Percentiles rank a stretch among this genome's conserved stretches.
These are phyloP conservation scores for Ennomos fuscantarius DNA, from an alignment of 2,888 invertebrate species.

Conservation along the genomic window DNA sequence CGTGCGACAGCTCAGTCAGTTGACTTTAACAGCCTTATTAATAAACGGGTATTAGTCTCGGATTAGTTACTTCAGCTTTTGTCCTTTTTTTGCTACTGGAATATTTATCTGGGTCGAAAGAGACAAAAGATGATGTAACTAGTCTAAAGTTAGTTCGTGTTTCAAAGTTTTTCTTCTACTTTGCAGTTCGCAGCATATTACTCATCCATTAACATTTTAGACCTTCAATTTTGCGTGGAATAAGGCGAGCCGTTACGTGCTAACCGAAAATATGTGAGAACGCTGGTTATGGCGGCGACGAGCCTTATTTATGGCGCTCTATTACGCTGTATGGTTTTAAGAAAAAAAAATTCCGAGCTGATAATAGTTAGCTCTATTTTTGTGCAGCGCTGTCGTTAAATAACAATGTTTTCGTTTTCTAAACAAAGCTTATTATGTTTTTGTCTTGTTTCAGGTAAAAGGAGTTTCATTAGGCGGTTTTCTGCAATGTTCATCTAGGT, in stretches of 20 bases:
- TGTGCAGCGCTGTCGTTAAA: constrained; percentile 10
- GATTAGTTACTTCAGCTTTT: too few relatives aligned
- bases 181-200: background rate
- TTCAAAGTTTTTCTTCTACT: background rate
- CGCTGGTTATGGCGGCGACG: constrained; percentile 39
- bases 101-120: too few relatives aligned
- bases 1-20: background rate
- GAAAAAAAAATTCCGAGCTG: constrained; percentile 35
- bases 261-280: constrained; percentile 45
- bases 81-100: too few relatives aligned
- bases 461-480: too few relatives aligned
- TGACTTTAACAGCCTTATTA: too few relatives aligned
- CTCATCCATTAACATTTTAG: constrained; percentile 6
- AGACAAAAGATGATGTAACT: too few relatives aligned
- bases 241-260: constrained; percentile 44
- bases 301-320: constrained; percentile 46
- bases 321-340: constrained; percentile 37
- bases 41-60: too few relatives aligned
- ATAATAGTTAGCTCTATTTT: constrained; percentile 34
- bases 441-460: constrained; percentile 5
- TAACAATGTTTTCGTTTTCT: constrained; percentile 1
- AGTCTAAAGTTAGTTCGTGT: too few relatives aligned
- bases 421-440: background rate
- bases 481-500: too few relatives aligned
- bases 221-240: constrained; percentile 29